Conservation (phyloP, 2,797 vertebrate species). For the Galaxias olidus region DNA sequence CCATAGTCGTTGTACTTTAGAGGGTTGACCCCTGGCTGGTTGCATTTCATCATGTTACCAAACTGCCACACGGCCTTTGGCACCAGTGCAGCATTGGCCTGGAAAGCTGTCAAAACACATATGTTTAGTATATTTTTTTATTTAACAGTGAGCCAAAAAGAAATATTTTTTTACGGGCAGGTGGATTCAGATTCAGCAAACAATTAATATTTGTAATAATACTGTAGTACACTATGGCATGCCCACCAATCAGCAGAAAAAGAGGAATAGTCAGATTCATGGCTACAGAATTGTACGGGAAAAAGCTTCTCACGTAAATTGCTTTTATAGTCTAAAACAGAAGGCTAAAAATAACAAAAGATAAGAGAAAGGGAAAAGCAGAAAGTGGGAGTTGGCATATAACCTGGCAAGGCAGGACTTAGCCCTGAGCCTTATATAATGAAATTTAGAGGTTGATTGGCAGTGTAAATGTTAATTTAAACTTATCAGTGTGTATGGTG, state of each 20-base stretch:
- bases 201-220: neutral
- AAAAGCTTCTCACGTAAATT: neutral
- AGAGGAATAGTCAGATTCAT: slow-evolving; percentile 45
- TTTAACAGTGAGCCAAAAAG: no score
- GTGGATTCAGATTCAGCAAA: neutral
- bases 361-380: slow-evolving; percentile 28
- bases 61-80: slow-evolving; percentile 72
- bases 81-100: slow-evolving; percentile 11
- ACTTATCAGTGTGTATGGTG: no score
- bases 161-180: neutral
- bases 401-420: no score
- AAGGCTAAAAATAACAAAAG: slow-evolving; percentile 5
- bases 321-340: slow-evolving; percentile 39
- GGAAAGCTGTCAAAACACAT: slow-evolving; percentile 36
- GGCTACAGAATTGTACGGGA: slow-evolving; percentile 9
- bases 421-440: no score
- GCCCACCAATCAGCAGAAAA: slow-evolving; percentile 58
- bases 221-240: neutral
- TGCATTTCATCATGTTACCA: slow-evolving; percentile 57
- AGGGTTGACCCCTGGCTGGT: slow-evolving; percentile 59
- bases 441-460: no score
- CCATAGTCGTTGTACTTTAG: slow-evolving; percentile 65
- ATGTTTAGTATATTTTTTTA: no score
- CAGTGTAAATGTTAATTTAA: no score
- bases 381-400: neutral